These are phyloP conservation scores for Apogon talboti DNA, from an alignment of 2,797 vertebrate genomes.

Conservation along the genomic window DNA sequence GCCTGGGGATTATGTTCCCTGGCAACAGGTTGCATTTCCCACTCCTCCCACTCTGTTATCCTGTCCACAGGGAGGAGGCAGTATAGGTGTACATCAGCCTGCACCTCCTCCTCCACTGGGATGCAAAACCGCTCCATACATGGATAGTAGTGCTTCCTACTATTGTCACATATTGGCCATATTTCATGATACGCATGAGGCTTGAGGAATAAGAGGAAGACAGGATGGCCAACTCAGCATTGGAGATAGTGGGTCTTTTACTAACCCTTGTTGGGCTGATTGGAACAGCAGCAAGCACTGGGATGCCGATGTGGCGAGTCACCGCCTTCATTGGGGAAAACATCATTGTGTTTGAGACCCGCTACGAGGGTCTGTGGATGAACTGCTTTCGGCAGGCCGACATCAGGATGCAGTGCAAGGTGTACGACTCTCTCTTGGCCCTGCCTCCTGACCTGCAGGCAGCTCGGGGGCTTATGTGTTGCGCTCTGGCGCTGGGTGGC, in stretches of 20 bases:
- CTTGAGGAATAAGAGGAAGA: conserved; percentile 28
- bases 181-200: conserved; percentile 1
- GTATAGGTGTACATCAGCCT: conserved; percentile 58
- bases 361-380: conserved; percentile 97
- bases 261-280: conserved; percentile 86
- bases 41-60: conserved; percentile 60
- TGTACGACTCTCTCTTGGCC: conserved; percentile 89
- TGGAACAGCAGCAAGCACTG: conserved; percentile 86
- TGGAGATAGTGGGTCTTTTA: conserved; percentile 87
- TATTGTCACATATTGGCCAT: neutral
- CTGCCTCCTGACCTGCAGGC: conserved; percentile 88
- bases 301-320: conserved; percentile 95
- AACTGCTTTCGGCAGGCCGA: conserved; percentile 88
- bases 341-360: conserved; percentile 92
- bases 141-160: conserved; percentile 21
- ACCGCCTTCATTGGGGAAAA: conserved; percentile 91
- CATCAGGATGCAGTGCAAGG: conserved; percentile 91
- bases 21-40: conserved; percentile 75
- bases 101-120: conserved; percentile 67
- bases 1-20: conserved; percentile 73
- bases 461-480: conserved; percentile 91
- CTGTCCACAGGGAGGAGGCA: conserved; percentile 69
- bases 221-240: conserved; percentile 79
- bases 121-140: conserved; percentile 65
- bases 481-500: conserved; percentile 79